Evolutionary conservation across 2,888 invertebrate genomes (phyloP), one percentile per base, ranked within the genome.

Genomic region (Thera obeliscata): DNA sequence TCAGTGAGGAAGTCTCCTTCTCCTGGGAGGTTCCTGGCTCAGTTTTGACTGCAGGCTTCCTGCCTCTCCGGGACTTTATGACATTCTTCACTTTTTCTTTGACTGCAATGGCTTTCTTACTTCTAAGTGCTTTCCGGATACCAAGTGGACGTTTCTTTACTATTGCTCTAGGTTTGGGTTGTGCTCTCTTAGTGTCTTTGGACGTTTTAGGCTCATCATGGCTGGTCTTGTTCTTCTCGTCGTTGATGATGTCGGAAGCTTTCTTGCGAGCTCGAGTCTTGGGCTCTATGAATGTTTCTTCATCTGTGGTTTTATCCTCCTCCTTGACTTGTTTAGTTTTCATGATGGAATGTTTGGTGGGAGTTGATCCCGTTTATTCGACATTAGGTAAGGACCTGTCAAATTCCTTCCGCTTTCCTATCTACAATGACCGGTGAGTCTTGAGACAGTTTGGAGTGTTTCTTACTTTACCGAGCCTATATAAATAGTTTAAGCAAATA

Each of bases 311-410:
- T 85, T 91, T 91, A 70, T 93, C 93, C 69, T 93, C 93, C 70
- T 93, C 93, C 81, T 93, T 93, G 67, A 78, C 76, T 81, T 93
- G 93, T 83, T 93, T 94, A 77, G 94, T 93, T 89, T 93, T 93
- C 93, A 93, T 93, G 88, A 86, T 93, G 93, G 91, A 92, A 92
- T 93, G 90, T 91, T 81, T 86, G 86, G 87, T 87, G 88, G 89
- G 86, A 88, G 84, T 80, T 81, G 79, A 78, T 82, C 88, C 89
- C 87, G 90, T 91, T 87, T 82, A 84, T 87, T 85, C 91, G 93
- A 92, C 93, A 93, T 93, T 83, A 93, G 93, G 92, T 86, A 87
- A 77, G 82, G 75, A 74, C 79, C 85, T 76, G 61, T 73, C 76
- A 75, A 86, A 86, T 80, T 79, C 71, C 76, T 76, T 75, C 73